Percentiles rank a stretch among this genome's conserved stretches.
Evolutionary conservation across 2,113 vertebrate species (phyloP).

Genomic region (Rhegmatorhina hoffmannsi): DNA sequence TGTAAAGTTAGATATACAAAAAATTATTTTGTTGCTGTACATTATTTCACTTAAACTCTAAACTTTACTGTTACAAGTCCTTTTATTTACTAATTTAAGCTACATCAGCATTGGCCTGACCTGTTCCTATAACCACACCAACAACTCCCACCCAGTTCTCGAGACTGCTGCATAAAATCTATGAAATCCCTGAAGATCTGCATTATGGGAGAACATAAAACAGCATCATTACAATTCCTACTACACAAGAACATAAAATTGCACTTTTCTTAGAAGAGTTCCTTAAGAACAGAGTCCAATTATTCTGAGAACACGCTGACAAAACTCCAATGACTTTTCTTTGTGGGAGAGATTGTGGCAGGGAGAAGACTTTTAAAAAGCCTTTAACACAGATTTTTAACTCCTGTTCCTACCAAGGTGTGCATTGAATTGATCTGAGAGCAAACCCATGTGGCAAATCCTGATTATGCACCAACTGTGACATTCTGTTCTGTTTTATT

Average conservation of each 20-base stretch:
- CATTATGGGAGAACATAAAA: not conserved
- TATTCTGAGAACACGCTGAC: not conserved
- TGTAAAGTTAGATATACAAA: not conserved
- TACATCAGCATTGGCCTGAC: not conserved
- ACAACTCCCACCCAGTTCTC: not conserved
- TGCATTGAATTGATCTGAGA: not conserved
- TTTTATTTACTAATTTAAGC: not conserved
- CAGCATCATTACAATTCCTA: not conserved
- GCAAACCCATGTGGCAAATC: not conserved
- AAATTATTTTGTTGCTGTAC: not conserved
- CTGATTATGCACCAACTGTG: not conserved
- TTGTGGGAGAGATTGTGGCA: not conserved
- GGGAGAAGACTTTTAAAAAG: not conserved
- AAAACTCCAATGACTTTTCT: not conserved
- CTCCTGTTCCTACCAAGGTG: not conserved
- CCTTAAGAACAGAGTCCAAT: not conserved
- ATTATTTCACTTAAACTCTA: not conserved
- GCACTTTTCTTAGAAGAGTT: not conserved
- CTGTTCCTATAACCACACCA: not conserved
- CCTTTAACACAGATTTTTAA: not conserved
- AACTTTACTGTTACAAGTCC: not conserved
- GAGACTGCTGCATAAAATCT: not conserved
- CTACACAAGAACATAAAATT: not conserved
- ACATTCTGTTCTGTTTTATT: not conserved
- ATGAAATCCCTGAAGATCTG: not conserved